Percentiles rank a stretch among this genome's conserved stretches.
These are phyloP conservation scores for Myathropa florea DNA, from an alignment of 2,888 invertebrate species.

Conservation along the genomic window DNA sequence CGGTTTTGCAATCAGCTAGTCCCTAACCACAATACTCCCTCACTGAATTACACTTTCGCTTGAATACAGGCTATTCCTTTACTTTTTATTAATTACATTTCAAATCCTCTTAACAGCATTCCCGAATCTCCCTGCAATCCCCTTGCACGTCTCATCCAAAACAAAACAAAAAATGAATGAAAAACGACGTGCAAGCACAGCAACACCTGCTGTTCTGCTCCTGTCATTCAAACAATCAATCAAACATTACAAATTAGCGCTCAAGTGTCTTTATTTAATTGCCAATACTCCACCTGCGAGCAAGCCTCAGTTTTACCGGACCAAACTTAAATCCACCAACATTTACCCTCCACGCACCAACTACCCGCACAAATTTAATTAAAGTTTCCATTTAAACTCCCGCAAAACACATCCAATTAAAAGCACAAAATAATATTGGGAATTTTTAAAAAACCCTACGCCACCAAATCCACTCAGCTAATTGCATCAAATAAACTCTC, in stretches of 20 bases:
- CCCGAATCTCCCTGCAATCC: too few species aligned
- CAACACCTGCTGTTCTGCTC: not conserved
- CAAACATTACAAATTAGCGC: conserved; percentile 30
- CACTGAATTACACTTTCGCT: not conserved
- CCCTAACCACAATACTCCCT: too few species aligned
- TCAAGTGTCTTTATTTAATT: conserved; percentile 33
- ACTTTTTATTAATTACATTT: not conserved
- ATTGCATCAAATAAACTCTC: conserved; percentile 66
- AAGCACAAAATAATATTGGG: conserved; percentile 39
- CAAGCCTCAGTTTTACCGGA: not conserved
- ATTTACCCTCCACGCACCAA: not conserved
- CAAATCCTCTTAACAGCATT: not conserved
- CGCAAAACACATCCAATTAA: conserved; percentile 30
- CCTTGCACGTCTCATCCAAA: not conserved
- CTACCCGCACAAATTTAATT: conserved; percentile 41
- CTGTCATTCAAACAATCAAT: conserved; percentile 35
- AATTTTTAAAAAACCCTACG: conserved; percentile 23
- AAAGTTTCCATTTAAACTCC: conserved; percentile 35
- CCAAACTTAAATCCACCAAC: not conserved
- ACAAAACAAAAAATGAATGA: not conserved
- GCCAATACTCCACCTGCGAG: not conserved
- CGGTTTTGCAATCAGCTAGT: too few species aligned
- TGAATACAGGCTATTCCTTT: not conserved
- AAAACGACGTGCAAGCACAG: not conserved
- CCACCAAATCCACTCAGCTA: conserved; percentile 63